Evolutionary conservation across 2,888 invertebrate species (phyloP).

Genomic region (Tachina grossa): DNA sequence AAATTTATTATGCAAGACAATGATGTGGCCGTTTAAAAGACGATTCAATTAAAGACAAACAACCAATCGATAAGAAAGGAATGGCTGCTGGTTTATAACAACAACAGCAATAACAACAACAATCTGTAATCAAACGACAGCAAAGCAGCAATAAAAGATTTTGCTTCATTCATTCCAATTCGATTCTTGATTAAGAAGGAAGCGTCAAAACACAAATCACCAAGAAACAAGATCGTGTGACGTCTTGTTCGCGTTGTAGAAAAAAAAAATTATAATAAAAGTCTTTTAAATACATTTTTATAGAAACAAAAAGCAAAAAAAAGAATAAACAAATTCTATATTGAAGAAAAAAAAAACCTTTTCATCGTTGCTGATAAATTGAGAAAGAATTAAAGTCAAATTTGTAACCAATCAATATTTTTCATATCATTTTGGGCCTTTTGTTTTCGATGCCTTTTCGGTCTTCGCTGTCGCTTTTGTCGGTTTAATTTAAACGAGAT

Average conservation of each 20-base stretch:
- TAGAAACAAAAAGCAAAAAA: background rate
- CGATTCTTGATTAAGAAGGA: conserved; percentile 58
- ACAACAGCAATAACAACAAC: conserved; percentile 43
- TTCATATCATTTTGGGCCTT: background rate
- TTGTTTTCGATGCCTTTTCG: conserved; percentile 26
- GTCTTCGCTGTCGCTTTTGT: conserved; percentile 47
- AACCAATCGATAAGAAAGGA: conserved; percentile 51
- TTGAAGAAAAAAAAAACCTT: conserved; percentile 16
- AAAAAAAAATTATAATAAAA: background rate
- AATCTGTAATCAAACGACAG: conserved; percentile 23
- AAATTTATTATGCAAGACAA: conserved; percentile 59
- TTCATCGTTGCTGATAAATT: conserved; percentile 39
- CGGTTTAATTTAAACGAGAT: conserved; percentile 46
- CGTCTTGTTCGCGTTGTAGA: conserved; percentile 38
- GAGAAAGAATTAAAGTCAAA: conserved; percentile 64
- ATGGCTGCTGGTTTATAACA: conserved; percentile 63
- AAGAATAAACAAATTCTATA: background rate
- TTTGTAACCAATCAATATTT: conserved; percentile 66
- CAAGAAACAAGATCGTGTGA: conserved; percentile 70
- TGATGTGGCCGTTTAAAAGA: conserved; percentile 70
- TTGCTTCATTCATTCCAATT: conserved; percentile 24
- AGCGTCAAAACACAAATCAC: conserved; percentile 74
- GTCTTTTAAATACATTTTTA: background rate
- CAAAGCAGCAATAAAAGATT: conserved; percentile 10
- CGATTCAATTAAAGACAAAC: conserved; percentile 78